phyloP scores from a whole-genome alignment of 2,888 invertebrate genomes.

The Drosophila kuntzei region DNA sequence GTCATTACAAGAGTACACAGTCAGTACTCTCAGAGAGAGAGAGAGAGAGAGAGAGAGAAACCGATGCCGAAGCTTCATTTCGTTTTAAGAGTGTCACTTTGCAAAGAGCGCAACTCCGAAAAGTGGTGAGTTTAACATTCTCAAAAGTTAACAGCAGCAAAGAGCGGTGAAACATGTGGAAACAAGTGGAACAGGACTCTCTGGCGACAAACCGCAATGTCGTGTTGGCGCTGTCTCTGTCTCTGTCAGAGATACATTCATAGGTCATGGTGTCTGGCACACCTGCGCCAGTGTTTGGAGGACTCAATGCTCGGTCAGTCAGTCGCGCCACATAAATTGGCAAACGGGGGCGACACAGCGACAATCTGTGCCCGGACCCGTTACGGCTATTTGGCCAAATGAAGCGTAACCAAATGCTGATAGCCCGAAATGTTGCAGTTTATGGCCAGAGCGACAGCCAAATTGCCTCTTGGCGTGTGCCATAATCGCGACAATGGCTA shows the following conservation, averaged over 20 bases:
- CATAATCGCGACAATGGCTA: slow-evolving; percentile 61
- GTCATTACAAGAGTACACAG: slow-evolving; percentile 47
- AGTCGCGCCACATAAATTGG: slow-evolving; percentile 47
- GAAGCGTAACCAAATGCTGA: slow-evolving; percentile 79
- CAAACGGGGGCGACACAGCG: slow-evolving; percentile 19
- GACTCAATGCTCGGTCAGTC: slow-evolving; percentile 44
- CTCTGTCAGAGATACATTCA: slow-evolving; percentile 12
- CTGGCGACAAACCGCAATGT: slow-evolving; percentile 6
- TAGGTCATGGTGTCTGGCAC: slow-evolving; percentile 53
- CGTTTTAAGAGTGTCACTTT: slow-evolving; percentile 53
- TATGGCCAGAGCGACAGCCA: slow-evolving; percentile 68
- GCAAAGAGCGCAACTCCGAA: slow-evolving; percentile 73
- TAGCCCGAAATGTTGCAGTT: slow-evolving; percentile 75
- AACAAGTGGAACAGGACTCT: slow-evolving; percentile 41
- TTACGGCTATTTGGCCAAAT: slow-evolving; percentile 68
- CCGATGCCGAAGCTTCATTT: not conserved
- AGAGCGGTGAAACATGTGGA: slow-evolving; percentile 46
- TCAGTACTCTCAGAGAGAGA: slow-evolving; percentile 4
- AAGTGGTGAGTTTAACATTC: slow-evolving; percentile 64
- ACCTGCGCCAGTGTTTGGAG: slow-evolving; percentile 47
- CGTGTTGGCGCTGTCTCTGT: slow-evolving; percentile 5
- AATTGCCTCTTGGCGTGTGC: slow-evolving; percentile 72
- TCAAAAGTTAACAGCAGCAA: slow-evolving; percentile 59
- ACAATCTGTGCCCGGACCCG: slow-evolving; percentile 58
- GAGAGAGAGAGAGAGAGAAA: slow-evolving; percentile 19